Evolutionary conservation across 2,797 vertebrate genomes (phyloP).

Genomic region (Anguilla anguilla): DNA sequence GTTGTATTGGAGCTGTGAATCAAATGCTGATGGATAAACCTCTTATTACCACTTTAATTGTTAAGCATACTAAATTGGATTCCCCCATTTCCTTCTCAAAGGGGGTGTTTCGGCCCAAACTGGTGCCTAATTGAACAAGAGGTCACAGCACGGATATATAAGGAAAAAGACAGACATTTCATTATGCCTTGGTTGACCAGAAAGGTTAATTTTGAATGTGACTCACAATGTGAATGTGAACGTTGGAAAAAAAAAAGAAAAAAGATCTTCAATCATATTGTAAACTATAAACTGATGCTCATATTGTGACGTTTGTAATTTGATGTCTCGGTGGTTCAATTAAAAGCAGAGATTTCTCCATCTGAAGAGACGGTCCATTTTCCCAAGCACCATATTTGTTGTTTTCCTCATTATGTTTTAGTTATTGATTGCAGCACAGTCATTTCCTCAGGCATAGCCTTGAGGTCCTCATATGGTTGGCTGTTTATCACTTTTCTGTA

Average conservation of each 20-base stretch:
- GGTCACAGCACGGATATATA: too few relatives aligned
- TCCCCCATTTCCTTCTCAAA: too few relatives aligned
- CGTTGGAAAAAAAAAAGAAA: background rate
- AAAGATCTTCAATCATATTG: background rate
- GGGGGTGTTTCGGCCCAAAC: too few relatives aligned
- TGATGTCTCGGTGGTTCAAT: conserved; percentile 6
- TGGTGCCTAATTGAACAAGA: too few relatives aligned
- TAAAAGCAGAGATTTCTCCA: background rate
- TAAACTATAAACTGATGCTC: background rate
- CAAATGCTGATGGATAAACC: too few relatives aligned
- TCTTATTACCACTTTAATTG: too few relatives aligned
- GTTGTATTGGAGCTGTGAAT: too few relatives aligned
- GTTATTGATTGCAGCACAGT: conserved; percentile 12
- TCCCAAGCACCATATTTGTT: conserved; percentile 2
- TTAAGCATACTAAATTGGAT: too few relatives aligned
- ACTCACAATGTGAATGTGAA: too few relatives aligned
- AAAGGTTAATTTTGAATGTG: too few relatives aligned
- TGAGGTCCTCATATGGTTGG: conserved; percentile 16
- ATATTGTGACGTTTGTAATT: background rate
- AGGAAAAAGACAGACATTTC: too few relatives aligned
- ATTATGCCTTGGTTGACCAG: too few relatives aligned
- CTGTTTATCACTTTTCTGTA: conserved; percentile 24
- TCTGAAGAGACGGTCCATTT: background rate
- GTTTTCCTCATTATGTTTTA: conserved; percentile 7
- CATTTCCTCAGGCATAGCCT: conserved; percentile 25